These are phyloP conservation scores for Aphyosemion australe DNA, from an alignment of 2,113 vertebrate genomes.

Conservation along the genomic window DNA sequence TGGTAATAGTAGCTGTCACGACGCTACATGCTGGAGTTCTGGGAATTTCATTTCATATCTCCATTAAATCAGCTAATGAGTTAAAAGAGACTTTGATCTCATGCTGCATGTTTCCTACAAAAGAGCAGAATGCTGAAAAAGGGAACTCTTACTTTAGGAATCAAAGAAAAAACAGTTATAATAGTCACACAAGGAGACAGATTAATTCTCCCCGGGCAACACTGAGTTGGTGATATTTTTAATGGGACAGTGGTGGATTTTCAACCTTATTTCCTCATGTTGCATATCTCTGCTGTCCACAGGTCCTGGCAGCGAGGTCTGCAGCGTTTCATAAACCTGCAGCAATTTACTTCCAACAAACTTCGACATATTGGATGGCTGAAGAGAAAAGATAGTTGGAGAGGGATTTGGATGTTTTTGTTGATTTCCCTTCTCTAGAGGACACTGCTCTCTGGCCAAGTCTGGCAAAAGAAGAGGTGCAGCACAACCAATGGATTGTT, in stretches of 20 bases:
- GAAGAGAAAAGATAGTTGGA: slow-evolving; percentile 43
- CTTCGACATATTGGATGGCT: slow-evolving; percentile 33
- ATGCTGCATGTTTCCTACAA: slow-evolving; percentile 20
- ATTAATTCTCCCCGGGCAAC: slow-evolving; percentile 11
- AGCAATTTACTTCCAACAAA: slow-evolving; percentile 32
- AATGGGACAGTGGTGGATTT: slow-evolving; percentile 26
- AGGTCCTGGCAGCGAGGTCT: slow-evolving; percentile 8
- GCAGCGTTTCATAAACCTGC: slow-evolving; percentile 11
- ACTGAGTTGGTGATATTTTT: neutral
- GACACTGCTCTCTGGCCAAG: slow-evolving; percentile 26
- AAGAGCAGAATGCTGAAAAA: slow-evolving; percentile 54
- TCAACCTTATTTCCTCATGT: slow-evolving; percentile 1
- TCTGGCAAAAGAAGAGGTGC: no score
- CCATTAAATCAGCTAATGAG: slow-evolving; percentile 34
- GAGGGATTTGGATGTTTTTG: slow-evolving; percentile 31
- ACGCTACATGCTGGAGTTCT: neutral
- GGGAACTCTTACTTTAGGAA: slow-evolving; percentile 7
- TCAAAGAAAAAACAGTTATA: neutral
- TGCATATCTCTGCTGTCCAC: slow-evolving; percentile 30
- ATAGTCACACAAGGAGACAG: slow-evolving; percentile 12
- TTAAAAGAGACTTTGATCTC: slow-evolving; percentile 58
- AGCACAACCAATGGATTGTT: slow-evolving; percentile 7
- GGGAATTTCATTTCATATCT: slow-evolving; percentile 45
- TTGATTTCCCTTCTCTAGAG: slow-evolving; percentile 9
- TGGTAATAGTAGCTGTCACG: slow-evolving; percentile 30